These are phyloP conservation scores for Eciton burchellii DNA, from an alignment of 1,140 invertebrate genomes.

Conservation along the genomic window DNA sequence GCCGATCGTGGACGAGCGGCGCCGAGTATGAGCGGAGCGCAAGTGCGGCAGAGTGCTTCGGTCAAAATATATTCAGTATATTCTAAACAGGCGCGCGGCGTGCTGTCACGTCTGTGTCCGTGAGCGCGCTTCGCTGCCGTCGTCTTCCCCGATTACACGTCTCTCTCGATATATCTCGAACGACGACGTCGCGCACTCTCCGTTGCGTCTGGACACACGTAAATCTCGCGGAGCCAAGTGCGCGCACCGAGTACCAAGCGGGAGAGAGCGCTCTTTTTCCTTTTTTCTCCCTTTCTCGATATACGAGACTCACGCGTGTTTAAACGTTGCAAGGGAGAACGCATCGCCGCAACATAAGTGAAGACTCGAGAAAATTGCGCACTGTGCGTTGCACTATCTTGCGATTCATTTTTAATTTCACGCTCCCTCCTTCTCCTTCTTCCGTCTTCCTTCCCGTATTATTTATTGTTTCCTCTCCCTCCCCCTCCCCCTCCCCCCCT, in stretches of 20 bases:
- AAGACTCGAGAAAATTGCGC: conserved; percentile 24
- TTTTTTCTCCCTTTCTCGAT: conserved; percentile 7
- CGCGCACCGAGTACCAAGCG: neutral
- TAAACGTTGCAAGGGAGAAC: conserved; percentile 23
- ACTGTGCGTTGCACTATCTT: conserved; percentile 1
- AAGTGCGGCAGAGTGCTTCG: conserved; percentile 73
- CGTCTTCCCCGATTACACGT: conserved; percentile 44
- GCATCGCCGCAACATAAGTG: conserved; percentile 26
- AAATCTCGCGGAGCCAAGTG: conserved; percentile 20
- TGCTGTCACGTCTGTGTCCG: conserved; percentile 72
- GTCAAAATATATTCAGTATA: conserved; percentile 83
- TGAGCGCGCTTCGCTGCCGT: conserved; percentile 60
- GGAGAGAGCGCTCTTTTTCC: neutral
- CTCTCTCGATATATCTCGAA: conserved; percentile 27
- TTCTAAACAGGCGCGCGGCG: conserved; percentile 81
- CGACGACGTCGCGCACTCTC: neutral
- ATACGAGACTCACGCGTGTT: conserved; percentile 22
- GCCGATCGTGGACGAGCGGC: conserved; percentile 57
- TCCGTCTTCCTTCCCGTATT: conserved; percentile 41
- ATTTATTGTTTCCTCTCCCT: conserved; percentile 53
- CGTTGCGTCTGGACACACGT: neutral
- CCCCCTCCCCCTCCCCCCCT: neutral
- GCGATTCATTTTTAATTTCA: conserved; percentile 2
- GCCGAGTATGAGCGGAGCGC: conserved; percentile 71
- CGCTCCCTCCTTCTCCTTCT: conserved; percentile 15